Percentiles rank a stretch among this genome's conserved stretches.
Evolutionary conservation across 2,888 invertebrate genomes (phyloP).

Genomic region (Notocelia uddmanniana): DNA sequence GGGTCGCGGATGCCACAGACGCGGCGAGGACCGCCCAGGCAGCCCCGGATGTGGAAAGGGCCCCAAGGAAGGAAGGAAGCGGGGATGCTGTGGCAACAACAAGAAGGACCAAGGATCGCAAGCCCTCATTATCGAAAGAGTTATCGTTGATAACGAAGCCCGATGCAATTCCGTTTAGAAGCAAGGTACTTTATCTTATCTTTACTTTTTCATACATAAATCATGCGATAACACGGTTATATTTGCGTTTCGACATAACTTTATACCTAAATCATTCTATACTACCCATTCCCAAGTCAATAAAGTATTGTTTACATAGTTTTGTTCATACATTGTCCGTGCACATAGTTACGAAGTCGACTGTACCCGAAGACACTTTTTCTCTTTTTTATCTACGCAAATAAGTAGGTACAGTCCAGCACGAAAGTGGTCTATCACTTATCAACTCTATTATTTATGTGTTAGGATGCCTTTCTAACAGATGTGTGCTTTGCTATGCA

Average conservation of each 20-base stretch:
- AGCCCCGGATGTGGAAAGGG: constrained; percentile 19
- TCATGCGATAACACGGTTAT: neutral
- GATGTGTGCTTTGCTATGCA: no score
- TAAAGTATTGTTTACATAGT: no score
- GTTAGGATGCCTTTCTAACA: no score
- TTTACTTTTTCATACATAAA: neutral
- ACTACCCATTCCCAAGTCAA: no score
- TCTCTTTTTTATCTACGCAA: no score
- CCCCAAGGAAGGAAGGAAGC: constrained; percentile 12
- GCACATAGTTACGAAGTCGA: no score
- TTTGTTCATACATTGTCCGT: no score
- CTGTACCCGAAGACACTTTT: no score
- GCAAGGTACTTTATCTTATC: constrained; percentile 28
- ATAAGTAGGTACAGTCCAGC: no score
- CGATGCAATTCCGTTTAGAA: constrained; percentile 41
- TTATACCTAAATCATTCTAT: no score
- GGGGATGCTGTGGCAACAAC: constrained; percentile 17
- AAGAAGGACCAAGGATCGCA: constrained; percentile 36
- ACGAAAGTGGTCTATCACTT: no score
- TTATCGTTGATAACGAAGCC: constrained; percentile 18
- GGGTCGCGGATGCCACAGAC: constrained; percentile 22
- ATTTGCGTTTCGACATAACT: neutral
- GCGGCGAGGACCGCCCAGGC: constrained; percentile 2
- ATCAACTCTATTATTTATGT: no score
- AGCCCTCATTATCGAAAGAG: constrained; percentile 35